Percentiles rank a stretch among this genome's conserved stretches.
Conservation (phyloP, 2,888 invertebrate genomes). For the Auanema sp. region DNA sequence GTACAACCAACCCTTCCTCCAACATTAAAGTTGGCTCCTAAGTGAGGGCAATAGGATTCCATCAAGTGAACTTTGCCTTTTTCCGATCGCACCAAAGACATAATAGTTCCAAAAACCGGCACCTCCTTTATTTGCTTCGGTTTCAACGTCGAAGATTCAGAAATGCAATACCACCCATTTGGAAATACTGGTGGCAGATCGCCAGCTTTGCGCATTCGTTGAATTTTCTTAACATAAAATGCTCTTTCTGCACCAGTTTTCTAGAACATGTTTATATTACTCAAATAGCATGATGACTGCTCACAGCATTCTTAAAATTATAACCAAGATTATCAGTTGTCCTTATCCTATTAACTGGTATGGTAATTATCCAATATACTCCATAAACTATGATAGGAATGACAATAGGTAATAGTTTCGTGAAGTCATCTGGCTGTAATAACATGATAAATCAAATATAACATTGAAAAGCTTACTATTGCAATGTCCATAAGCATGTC, state of each 20-base stretch:
- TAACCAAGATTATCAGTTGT: not conserved
- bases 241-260: not conserved
- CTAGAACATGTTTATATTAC: not conserved
- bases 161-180: constrained; percentile 84
- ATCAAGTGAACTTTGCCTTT: constrained; percentile 74
- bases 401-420: too few species aligned
- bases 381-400: too few species aligned
- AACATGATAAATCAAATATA: too few species aligned
- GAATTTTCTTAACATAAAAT: constrained; percentile 13
- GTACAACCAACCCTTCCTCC: constrained; percentile 71
- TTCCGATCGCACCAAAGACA: constrained; percentile 74
- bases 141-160: constrained; percentile 73
- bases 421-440: too few species aligned
- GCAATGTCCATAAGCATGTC: too few species aligned
- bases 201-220: constrained; percentile 67
- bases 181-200: constrained; percentile 81
- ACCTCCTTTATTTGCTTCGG: constrained; percentile 71
- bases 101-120: constrained; percentile 75
- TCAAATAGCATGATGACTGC: not conserved
- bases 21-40: constrained; percentile 83
- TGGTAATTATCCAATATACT: too few species aligned
- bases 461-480: too few species aligned
- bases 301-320: constrained; percentile 2
- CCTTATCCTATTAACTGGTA: not conserved
- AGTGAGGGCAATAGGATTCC: constrained; percentile 86